Base-by-base conservation (phyloP, 2,113 vertebrate species). In the Poeciliopsis occidentalis region DNA sequence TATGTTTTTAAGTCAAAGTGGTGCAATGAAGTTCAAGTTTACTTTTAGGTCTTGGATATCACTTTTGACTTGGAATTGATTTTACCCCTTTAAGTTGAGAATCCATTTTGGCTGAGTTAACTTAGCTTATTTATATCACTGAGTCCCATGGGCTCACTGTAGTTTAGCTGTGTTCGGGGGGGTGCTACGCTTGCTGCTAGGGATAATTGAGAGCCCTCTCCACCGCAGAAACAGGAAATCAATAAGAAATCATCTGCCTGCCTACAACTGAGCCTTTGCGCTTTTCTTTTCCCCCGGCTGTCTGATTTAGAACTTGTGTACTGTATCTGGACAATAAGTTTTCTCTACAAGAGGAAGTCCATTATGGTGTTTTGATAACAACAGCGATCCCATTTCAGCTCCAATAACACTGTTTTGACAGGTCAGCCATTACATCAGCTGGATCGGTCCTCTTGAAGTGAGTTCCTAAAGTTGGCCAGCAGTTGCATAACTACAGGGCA, bases 161-260 rank as follows among this genome's bases (percentile, higher is more conserved):
- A 73, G 73, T 83, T 87, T 73, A 81, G 54, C 81, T 83, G 78
- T 72, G 64, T 73, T 47, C 65, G 65, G 75, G 39, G 39, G 64
- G 80, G 79, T 34, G 64, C 73, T 86, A 66, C 30, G 69, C 82
- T 80, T 2, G 26, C 75, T 81, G 79, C 69, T 60, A 32, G 39
- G 68, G 81, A 81, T 91, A 90, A 92, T 91, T 87, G 79, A 87
- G 88, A 91, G 81, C 68, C 75, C 71, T 83, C 76, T 81, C 76
- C 76, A 66, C 54, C 10, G 44, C 82, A 75, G 75, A 76, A 93
- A 90, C 85, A 91, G 88, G 87, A 93, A 93, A 92, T 93, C 86
- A 88, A 93, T 93, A 92, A 86, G 78, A 89, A 88, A 89, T 92
- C 89, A 89, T 91, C 86, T 85, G 82, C 82, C 75, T 71, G 79